Base-by-base conservation (phyloP, 2,888 invertebrate species). In the Xiphydria camelus region DNA sequence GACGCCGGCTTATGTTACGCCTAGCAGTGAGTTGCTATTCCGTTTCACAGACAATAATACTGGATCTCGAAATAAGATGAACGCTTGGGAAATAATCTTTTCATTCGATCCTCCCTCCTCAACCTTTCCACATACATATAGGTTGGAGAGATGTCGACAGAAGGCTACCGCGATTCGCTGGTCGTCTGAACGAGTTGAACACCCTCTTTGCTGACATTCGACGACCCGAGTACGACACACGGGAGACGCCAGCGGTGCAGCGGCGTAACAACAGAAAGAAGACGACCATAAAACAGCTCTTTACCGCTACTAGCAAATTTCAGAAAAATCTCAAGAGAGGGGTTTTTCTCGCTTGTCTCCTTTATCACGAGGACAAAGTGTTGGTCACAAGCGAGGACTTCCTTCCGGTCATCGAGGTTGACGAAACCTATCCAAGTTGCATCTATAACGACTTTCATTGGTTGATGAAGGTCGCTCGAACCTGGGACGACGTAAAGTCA, bases 331-430 rank as follows among this genome's bases (percentile, higher is more conserved):
- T 97, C 48, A 83, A 91, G 69, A 85, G 97, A 51, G 98, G 98
- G 2, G 91, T 96, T 4, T 96, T 94, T 73, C 79, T 99, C 60
- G 91, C 95, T 0, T 93, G 94, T 68, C 84, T 98, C 49, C 80
- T 98, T 25, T 96, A 95, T 79, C 90, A 92, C 73, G 97, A 97
- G 68, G 96, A 98, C 75, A 93, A 92, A 73, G 88, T 99, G 37
- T 80, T 98, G 62, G 93, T 96, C 45, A 98, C 98, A 22, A 94
- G 94, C 62, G 98, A 98, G 77, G 98, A 99, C 74, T 94, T 93
- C 76, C 80, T 98, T 49, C 98, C 98, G 1, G 92, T 96, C 47
- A 90, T 98, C 64, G 96, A 97, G 79, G 91, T 98, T 37, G 97
- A 97, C 73, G 97, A 97, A 77, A 91, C 91, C 21, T 95, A 93